Percentiles rank a stretch among this genome's conserved stretches.
These are phyloP conservation scores for Meloidogyne floridensis DNA, from an alignment of 1,140 invertebrate species.

Conservation along the genomic window DNA sequence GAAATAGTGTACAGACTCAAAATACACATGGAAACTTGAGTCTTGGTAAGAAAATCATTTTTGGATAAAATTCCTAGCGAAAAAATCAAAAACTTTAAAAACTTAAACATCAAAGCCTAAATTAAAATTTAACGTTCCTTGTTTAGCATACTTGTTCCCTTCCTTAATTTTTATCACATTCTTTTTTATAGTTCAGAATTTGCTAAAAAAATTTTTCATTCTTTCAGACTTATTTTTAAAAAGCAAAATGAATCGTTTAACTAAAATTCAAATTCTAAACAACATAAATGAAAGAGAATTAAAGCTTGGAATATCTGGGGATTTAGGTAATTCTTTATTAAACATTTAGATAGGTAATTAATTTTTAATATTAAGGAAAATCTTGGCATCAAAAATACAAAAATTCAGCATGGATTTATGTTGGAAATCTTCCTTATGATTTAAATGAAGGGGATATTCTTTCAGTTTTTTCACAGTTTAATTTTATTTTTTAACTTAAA, in stretches of 20 bases:
- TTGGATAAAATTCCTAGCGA: no score
- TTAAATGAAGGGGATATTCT: conserved; percentile 95
- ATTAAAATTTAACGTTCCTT: no score
- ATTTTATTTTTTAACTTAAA: conserved; percentile 28
- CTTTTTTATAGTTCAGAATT: no score
- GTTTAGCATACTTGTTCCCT: no score
- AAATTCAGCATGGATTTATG: conserved; percentile 95
- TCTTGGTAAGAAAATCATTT: no score
- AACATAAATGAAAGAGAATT: conserved; percentile 90
- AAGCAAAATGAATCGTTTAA: conserved; percentile 60
- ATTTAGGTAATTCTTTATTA: conserved; percentile 68
- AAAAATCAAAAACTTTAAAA: no score
- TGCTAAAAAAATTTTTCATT: no score
- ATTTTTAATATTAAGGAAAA: conserved; percentile 67
- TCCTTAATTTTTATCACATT: no score
- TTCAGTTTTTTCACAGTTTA: conserved; percentile 95
- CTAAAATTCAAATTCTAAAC: conserved; percentile 75
- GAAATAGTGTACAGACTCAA: no score
- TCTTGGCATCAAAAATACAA: conserved; percentile 98
- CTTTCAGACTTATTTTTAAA: neutral
- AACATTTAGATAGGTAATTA: neutral
- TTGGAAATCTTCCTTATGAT: conserved; percentile 90
- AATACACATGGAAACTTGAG: no score
- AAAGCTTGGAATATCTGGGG: conserved; percentile 70
- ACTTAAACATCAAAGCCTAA: no score